Conservation (phyloP, 2,888 invertebrate species). For the Eilema depressum region DNA sequence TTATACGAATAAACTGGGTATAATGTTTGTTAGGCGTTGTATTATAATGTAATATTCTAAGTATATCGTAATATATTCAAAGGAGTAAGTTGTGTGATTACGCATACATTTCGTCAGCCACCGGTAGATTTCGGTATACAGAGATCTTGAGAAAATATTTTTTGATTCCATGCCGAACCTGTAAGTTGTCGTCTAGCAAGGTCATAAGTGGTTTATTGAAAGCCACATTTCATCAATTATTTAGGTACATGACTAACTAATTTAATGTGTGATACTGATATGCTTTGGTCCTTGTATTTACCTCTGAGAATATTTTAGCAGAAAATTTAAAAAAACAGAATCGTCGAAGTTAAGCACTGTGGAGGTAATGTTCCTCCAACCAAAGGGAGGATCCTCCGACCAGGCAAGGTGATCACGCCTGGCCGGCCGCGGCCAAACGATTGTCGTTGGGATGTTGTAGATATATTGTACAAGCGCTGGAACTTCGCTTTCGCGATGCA, state of each 20-base stretch:
- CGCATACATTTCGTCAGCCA: too few species aligned
- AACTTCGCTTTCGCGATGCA: too few species aligned
- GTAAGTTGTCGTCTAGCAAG: not conserved
- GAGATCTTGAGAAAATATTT: not conserved
- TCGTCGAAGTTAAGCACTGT: too few species aligned
- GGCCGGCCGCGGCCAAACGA: too few species aligned
- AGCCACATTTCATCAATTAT: not conserved
- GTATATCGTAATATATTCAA: not conserved
- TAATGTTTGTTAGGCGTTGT: not conserved
- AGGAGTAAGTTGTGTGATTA: too few species aligned
- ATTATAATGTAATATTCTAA: not conserved
- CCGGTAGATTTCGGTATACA: not conserved
- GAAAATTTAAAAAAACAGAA: not conserved
- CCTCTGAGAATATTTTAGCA: not conserved
- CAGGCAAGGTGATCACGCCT: too few species aligned
- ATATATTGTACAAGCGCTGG: too few species aligned
- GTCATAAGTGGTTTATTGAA: not conserved
- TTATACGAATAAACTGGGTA: conserved; percentile 12
- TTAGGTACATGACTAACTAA: not conserved
- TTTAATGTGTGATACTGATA: not conserved
- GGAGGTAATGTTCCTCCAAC: too few species aligned
- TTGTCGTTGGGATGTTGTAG: too few species aligned
- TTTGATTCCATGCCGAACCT: too few species aligned
- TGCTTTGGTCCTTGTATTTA: too few species aligned
- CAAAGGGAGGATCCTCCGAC: too few species aligned